These are phyloP conservation scores for Drosophila neutralis DNA, from an alignment of 2,888 invertebrate genomes.

Conservation along the genomic window DNA sequence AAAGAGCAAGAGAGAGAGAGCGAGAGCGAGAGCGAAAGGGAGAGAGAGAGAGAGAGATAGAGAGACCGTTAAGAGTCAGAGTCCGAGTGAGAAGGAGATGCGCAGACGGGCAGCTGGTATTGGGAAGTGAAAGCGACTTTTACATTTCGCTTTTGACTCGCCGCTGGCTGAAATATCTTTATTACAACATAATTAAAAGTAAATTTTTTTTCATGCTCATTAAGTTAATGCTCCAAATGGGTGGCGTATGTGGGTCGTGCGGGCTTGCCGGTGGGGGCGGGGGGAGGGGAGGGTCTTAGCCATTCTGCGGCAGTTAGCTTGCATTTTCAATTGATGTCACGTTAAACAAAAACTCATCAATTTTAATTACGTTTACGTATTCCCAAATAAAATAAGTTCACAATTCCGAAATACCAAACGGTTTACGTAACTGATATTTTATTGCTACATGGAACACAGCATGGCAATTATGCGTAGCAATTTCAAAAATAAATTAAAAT, in stretches of 20 bases:
- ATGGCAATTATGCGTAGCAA: not conserved
- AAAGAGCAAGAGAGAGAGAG: not conserved
- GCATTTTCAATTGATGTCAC: conserved; percentile 20
- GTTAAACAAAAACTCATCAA: conserved; percentile 14
- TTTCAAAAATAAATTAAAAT: not conserved
- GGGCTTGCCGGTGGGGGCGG: not conserved
- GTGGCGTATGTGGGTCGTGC: not conserved
- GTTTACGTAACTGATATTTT: not conserved
- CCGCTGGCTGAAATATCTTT: conserved; percentile 45
- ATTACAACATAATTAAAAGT: conserved; percentile 69
- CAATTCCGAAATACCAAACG: not conserved
- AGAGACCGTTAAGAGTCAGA: not conserved
- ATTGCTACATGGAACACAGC: not conserved
- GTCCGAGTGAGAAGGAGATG: not conserved
- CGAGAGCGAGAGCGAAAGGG: not conserved
- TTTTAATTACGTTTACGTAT: conserved; percentile 4
- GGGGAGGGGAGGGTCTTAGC: not conserved
- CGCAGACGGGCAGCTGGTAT: not conserved
- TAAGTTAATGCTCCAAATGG: conserved; percentile 61
- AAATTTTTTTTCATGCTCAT: conserved; percentile 58
- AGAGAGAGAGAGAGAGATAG: not conserved
- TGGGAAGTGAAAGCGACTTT: conserved; percentile 26
- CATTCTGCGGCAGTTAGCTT: not conserved
- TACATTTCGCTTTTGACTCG: conserved; percentile 30
- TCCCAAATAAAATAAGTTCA: not conserved